phyloP scores from a whole-genome alignment of 1,140 invertebrate genomes.

The Oncopodura yosiiana region DNA sequence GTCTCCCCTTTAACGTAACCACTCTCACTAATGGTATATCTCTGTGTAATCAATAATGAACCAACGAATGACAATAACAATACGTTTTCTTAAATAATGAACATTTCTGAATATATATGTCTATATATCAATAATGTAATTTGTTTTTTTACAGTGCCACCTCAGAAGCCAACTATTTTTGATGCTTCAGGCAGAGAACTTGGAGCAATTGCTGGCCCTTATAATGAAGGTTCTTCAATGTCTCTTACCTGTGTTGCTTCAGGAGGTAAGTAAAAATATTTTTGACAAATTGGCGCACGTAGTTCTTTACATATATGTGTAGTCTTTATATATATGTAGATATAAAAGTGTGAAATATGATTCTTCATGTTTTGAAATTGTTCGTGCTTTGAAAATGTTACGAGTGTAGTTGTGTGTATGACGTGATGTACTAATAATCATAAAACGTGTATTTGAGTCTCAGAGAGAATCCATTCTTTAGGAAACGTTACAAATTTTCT shows the following conservation, averaged over 20 bases:
- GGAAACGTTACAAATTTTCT: no score
- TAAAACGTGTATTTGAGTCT: not conserved
- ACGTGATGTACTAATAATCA: conserved; percentile 1
- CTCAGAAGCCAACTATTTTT: conserved; percentile 65
- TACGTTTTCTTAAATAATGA: no score
- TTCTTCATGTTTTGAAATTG: not conserved
- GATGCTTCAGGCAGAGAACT: conserved; percentile 65
- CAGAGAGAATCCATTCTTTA: no score
- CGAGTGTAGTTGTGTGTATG: no score
- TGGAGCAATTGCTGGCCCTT: conserved; percentile 62
- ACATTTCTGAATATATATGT: no score
- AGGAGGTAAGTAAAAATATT: conserved; percentile 57
- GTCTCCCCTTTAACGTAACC: no score
- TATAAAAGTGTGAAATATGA: not conserved
- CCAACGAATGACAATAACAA: no score
- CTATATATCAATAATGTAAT: no score
- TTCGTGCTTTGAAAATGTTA: no score
- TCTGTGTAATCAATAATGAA: no score
- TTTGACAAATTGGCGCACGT: conserved; percentile 8
- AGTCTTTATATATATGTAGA: conserved; percentile 4
- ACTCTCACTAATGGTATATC: no score
- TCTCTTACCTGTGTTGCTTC: conserved; percentile 69
- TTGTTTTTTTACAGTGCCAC: conserved; percentile 59
- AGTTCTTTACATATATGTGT: conserved; percentile 9
- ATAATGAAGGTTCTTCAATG: conserved; percentile 69